These are phyloP conservation scores for Anolis carolinensis DNA, from an alignment of 2,113 vertebrate species.

Conservation along the genomic window DNA sequence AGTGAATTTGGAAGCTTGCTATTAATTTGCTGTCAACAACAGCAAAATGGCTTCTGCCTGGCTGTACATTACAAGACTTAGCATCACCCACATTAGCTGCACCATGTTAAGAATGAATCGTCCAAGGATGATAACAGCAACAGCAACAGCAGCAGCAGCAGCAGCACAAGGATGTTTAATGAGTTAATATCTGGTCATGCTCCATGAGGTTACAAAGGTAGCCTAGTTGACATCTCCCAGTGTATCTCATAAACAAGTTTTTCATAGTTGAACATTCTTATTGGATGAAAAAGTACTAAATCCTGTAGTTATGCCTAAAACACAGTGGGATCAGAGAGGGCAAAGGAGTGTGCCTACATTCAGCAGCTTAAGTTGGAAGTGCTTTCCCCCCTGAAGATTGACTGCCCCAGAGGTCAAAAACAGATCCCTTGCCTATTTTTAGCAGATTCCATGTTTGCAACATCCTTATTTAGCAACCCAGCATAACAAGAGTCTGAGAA, in stretches of 20 bases:
- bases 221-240: not conserved
- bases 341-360: not conserved
- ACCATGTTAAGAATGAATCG: not conserved
- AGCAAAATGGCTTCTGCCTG: no score
- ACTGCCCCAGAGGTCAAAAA: not conserved
- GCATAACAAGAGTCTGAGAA: not conserved
- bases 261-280: not conserved
- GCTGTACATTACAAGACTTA: no score
- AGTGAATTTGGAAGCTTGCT: no score
- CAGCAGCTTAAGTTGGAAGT: not conserved
- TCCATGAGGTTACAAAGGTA: not conserved
- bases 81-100: not conserved
- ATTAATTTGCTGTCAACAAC: no score
- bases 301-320: not conserved
- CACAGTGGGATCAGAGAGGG: not conserved
- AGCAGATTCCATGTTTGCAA: slow-evolving; percentile 33
- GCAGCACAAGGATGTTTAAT: not conserved
- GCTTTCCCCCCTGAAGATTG: not conserved
- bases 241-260: not conserved
- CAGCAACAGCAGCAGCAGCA: no score
- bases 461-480: slow-evolving; percentile 70
- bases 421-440: slow-evolving; percentile 68
- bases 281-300: not conserved
- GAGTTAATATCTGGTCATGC: not conserved
- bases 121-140: no score